These are phyloP conservation scores for Aphidoletes aphidimyza DNA, from an alignment of 2,888 invertebrate genomes.

Conservation along the genomic window DNA sequence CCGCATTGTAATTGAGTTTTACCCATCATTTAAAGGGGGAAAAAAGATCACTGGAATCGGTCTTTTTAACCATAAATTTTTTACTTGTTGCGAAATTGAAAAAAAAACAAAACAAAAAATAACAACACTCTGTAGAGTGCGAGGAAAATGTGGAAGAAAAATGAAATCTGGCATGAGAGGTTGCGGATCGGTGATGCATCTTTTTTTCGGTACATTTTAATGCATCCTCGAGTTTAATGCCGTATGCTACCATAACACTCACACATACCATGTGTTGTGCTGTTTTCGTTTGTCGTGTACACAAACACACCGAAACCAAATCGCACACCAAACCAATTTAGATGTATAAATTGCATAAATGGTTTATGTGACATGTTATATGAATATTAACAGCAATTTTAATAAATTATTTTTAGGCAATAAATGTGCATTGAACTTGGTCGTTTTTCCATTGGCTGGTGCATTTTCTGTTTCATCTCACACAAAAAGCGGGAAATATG, in stretches of 20 bases:
- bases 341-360: conserved; percentile 34
- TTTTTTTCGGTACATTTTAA: not conserved
- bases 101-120: too few species aligned
- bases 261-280: not conserved
- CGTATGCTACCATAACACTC: not conserved
- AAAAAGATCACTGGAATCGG: not conserved
- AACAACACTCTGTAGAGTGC: too few species aligned
- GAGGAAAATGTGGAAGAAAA: not conserved
- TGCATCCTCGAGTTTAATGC: not conserved
- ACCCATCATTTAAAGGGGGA: not conserved
- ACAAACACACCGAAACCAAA: not conserved
- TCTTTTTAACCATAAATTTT: not conserved
- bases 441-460: too few species aligned
- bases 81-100: too few species aligned
- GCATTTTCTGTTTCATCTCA: too few species aligned
- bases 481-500: not conserved
- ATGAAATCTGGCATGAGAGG: not conserved
- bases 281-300: not conserved
- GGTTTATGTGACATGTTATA: conserved; percentile 47
- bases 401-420: conserved; percentile 44
- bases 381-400: conserved; percentile 36
- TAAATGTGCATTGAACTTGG: not conserved
- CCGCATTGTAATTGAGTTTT: conserved; percentile 5
- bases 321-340: conserved; percentile 17
- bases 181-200: not conserved